Conservation (phyloP, 2,888 invertebrate genomes). For the Onthophagus sagittarius region DNA sequence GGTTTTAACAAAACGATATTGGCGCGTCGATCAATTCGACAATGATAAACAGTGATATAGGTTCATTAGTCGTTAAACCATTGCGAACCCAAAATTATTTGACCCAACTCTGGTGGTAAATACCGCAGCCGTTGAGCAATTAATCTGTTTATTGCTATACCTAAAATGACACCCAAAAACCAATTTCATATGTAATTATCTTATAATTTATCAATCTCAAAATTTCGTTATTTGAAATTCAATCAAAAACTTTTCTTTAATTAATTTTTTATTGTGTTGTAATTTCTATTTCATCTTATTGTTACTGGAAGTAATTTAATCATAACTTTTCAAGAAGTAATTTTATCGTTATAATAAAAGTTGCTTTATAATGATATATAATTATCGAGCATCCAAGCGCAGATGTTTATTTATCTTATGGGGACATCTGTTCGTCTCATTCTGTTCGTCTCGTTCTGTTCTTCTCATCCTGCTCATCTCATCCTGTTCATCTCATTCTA, state of each 20-base stretch:
- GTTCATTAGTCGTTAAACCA: constrained; percentile 10
- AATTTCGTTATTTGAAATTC: too few species aligned
- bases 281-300: not conserved
- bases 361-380: not conserved
- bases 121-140: not conserved
- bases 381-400: not conserved
- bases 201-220: too few species aligned
- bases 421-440: not conserved
- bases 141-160: not conserved
- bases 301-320: not conserved
- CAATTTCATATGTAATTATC: not conserved
- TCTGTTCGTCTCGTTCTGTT: too few species aligned
- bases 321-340: not conserved
- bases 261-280: not conserved
- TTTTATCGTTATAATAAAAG: not conserved
- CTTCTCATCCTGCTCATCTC: too few species aligned
- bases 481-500: too few species aligned
- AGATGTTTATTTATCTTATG: not conserved
- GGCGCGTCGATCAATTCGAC: not conserved
- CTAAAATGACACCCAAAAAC: not conserved
- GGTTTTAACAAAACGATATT: not conserved
- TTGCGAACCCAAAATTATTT: constrained; percentile 2
- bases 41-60: constrained; percentile 6
- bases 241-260: not conserved
- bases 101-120: not conserved